Conservation (phyloP, 1,140 invertebrate genomes). For the Heliconius himera region DNA sequence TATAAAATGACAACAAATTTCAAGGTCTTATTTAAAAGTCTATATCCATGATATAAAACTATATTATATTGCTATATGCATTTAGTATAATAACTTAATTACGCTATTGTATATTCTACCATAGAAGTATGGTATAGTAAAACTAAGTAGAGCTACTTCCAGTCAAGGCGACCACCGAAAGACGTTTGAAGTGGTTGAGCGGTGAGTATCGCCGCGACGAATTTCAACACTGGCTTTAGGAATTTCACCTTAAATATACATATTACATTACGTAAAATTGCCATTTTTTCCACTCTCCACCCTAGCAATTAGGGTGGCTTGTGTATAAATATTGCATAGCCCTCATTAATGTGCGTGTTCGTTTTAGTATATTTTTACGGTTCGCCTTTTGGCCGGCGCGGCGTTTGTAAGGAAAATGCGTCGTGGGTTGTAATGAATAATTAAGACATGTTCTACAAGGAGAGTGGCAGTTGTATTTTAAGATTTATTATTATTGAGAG, state of each 20-base stretch:
- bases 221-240: slow-evolving; percentile 65
- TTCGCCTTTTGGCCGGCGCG: slow-evolving; percentile 61
- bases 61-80: background rate
- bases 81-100: too few species aligned
- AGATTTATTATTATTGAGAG: slow-evolving; percentile 25
- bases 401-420: slow-evolving; percentile 60
- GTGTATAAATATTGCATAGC: slow-evolving; percentile 81
- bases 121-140: background rate
- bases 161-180: slow-evolving; percentile 52
- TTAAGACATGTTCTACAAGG: slow-evolving; percentile 67
- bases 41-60: too few species aligned
- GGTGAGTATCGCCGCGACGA: slow-evolving; percentile 75
- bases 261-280: slow-evolving; percentile 82
- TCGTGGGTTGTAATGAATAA: slow-evolving; percentile 77
- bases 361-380: slow-evolving; percentile 77
- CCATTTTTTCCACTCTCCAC: slow-evolving; percentile 82
- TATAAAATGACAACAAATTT: too few species aligned
- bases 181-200: slow-evolving; percentile 76
- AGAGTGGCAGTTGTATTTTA: slow-evolving; percentile 40
- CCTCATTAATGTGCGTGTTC: slow-evolving; percentile 80
- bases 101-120: too few species aligned
- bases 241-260: slow-evolving; percentile 80
- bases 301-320: slow-evolving; percentile 79
- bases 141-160: slow-evolving; percentile 60
- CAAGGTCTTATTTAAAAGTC: too few species aligned